Conservation (phyloP, 2,888 invertebrate genomes). For the Drosophila pseudotakahashii region DNA sequence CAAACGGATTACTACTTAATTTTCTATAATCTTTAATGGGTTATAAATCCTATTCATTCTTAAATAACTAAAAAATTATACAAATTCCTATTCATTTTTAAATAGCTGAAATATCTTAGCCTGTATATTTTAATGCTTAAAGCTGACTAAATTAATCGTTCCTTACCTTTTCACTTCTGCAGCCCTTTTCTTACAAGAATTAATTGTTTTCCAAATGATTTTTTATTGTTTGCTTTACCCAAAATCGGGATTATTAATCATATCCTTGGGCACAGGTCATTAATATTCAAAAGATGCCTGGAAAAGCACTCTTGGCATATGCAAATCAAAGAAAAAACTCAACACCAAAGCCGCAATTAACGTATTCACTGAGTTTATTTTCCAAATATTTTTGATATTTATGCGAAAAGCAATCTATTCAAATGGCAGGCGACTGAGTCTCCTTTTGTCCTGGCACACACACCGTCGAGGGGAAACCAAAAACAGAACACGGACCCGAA, state of each 20-base stretch:
- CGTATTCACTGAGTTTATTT: constrained; percentile 15
- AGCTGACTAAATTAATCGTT: background rate
- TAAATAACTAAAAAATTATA: too few relatives aligned
- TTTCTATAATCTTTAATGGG: too few relatives aligned
- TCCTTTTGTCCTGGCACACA: constrained; percentile 6
- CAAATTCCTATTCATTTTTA: too few relatives aligned
- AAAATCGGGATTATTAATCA: constrained; percentile 37
- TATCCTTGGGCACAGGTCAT: constrained; percentile 26
- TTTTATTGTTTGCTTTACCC: constrained; percentile 26
- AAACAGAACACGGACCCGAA: constrained; percentile 17
- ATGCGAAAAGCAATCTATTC: constrained; percentile 28
- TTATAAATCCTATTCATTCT: too few relatives aligned
- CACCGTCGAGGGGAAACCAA: constrained; percentile 11
- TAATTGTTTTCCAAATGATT: constrained; percentile 17
- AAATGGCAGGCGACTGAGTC: constrained; percentile 8
- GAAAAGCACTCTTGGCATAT: constrained; percentile 11
- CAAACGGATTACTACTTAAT: too few relatives aligned
- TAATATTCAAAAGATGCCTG: constrained; percentile 29
- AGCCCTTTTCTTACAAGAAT: background rate
- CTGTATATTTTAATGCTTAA: too few relatives aligned
- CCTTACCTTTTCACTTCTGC: constrained; percentile 24
- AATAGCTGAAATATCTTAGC: too few relatives aligned
- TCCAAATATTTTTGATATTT: constrained; percentile 26
- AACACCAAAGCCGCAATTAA: constrained; percentile 20
- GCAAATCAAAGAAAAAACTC: constrained; percentile 14